Conservation (phyloP, 1,140 invertebrate species). For the Trypoxylus dichotomus region DNA sequence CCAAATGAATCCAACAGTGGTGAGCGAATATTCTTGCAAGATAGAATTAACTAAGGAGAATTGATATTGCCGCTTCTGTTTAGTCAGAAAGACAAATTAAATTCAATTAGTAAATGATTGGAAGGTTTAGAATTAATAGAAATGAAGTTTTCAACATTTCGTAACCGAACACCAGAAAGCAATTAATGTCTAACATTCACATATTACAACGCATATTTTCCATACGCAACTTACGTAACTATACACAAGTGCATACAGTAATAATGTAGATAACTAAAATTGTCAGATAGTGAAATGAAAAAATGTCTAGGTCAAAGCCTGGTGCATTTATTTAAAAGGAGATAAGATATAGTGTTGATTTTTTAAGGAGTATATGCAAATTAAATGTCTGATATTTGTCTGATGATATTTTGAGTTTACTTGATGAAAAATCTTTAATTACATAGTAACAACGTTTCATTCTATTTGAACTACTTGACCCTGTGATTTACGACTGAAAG, state of each 20-base stretch:
- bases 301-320: neutral
- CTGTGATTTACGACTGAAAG: neutral
- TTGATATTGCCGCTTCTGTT: too few species aligned
- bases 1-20: too few species aligned
- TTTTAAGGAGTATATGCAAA: neutral
- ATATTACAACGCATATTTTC: too few species aligned
- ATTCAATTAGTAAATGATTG: too few species aligned
- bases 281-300: neutral
- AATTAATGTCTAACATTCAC: too few species aligned
- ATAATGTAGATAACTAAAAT: neutral
- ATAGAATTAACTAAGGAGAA: too few species aligned
- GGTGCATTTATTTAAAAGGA: neutral
- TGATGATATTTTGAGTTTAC: neutral
- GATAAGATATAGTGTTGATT: neutral
- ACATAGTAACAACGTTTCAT: neutral
- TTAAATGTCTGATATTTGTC: neutral
- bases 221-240: neutral
- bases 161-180: too few species aligned
- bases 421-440: neutral
- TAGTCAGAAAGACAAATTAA: too few species aligned
- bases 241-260: neutral
- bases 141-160: too few species aligned
- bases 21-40: too few species aligned
- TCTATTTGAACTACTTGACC: neutral
- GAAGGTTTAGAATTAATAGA: too few species aligned